These are phyloP conservation scores for Drusus annulatus DNA, from an alignment of 1,140 invertebrate species.

Conservation along the genomic window DNA sequence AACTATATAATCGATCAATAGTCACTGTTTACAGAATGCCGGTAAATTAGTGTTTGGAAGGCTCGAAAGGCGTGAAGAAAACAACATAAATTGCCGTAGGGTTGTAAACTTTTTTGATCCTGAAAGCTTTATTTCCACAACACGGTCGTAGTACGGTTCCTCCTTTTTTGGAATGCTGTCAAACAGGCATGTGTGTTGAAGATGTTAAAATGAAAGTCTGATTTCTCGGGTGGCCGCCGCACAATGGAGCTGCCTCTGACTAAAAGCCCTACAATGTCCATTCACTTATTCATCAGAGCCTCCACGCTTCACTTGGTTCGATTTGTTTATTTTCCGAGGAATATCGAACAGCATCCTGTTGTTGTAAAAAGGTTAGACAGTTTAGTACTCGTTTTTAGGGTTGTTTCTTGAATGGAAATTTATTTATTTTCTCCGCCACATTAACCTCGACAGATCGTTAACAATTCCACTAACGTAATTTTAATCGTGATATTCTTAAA, in stretches of 20 bases:
- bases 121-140: too few species aligned
- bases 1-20: too few species aligned
- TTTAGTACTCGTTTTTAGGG: background rate
- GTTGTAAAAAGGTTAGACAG: background rate
- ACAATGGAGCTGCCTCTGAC: slow-evolving; percentile 31
- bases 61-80: too few species aligned
- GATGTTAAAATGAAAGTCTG: slow-evolving; percentile 29
- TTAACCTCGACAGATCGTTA: too few species aligned
- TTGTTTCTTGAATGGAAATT: background rate
- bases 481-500: too few species aligned
- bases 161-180: slow-evolving; percentile 21
- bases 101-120: too few species aligned
- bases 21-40: too few species aligned
- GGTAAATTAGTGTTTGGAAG: too few species aligned
- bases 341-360: slow-evolving; percentile 21
- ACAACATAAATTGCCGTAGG: too few species aligned
- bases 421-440: too few species aligned
- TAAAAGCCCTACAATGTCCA: slow-evolving; percentile 39
- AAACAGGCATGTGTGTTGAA: slow-evolving; percentile 24
- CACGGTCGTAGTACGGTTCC: background rate
- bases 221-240: slow-evolving; percentile 30
- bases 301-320: slow-evolving; percentile 22
- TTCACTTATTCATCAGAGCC: slow-evolving; percentile 34
- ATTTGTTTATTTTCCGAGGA: slow-evolving; percentile 32
- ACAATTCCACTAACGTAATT: too few species aligned